A percentile compares a stretch with the other conserved stretches of the same genome.
Evolutionary conservation across 2,113 vertebrate species (phyloP).

Genomic region (Myxocyprinus asiaticus): DNA sequence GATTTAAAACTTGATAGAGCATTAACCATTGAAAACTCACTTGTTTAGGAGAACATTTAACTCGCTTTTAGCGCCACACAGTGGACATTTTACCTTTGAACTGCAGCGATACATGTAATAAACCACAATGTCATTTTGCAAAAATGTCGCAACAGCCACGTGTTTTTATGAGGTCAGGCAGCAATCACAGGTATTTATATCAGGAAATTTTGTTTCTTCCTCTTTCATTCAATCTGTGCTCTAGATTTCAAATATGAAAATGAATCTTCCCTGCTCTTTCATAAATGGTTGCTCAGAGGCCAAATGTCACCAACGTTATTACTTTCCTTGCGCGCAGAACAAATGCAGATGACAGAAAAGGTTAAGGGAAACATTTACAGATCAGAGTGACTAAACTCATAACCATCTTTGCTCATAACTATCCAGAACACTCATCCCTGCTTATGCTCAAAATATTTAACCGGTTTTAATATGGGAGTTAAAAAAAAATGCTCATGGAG

Average conservation of each 20-base stretch:
- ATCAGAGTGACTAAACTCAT: neutral
- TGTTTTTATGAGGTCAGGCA: no score
- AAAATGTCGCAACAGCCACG: no score
- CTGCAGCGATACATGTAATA: no score
- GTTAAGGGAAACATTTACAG: neutral
- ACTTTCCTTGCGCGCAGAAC: neutral
- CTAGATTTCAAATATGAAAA: constrained; percentile 7
- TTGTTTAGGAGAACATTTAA: no score
- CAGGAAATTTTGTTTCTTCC: neutral
- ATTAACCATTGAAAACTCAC: no score
- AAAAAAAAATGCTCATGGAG: neutral
- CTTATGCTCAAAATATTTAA: constrained; percentile 6
- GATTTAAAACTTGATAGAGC: no score
- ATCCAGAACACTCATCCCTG: neutral
- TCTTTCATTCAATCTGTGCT: neutral
- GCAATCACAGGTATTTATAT: neutral
- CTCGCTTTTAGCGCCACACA: no score
- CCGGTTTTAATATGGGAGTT: neutral
- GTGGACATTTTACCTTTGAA: no score
- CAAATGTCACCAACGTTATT: constrained; percentile 28
- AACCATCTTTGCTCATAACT: neutral
- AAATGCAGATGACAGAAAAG: constrained; percentile 5
- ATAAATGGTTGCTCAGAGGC: constrained; percentile 9
- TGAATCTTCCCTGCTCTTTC: neutral
- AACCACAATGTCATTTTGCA: no score